A percentile compares a stretch with the other conserved stretches of the same genome.
These are phyloP conservation scores for Staurois parvus DNA, from an alignment of 2,797 vertebrate species.

Conservation along the genomic window DNA sequence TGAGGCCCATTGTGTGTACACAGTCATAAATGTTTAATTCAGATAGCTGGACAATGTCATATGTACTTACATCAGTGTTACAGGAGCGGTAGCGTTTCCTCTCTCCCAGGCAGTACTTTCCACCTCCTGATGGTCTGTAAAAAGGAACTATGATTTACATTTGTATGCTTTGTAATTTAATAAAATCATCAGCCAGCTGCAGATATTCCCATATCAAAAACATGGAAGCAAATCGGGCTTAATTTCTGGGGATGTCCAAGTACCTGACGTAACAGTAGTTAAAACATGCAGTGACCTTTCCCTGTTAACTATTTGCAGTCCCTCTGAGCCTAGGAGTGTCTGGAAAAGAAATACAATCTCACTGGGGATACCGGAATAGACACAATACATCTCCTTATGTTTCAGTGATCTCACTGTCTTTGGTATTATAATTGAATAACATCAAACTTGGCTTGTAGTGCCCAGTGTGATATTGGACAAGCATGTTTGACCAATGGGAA, in stretches of 20 bases:
- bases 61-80: constrained; percentile 93
- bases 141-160: constrained; percentile 69
- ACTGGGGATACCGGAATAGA: constrained; percentile 1
- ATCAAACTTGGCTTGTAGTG: not conserved
- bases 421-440: constrained; percentile 35
- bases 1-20: too few relatives aligned
- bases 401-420: constrained; percentile 25
- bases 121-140: constrained; percentile 94
- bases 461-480: not conserved
- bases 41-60: too few relatives aligned
- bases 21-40: too few relatives aligned
- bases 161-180: constrained; percentile 58
- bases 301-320: constrained; percentile 28
- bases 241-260: not conserved
- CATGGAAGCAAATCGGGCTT: constrained; percentile 18
- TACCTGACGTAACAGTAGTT: not conserved
- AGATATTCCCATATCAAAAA: not conserved
- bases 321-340: not conserved
- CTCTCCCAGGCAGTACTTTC: constrained; percentile 97
- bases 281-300: not conserved
- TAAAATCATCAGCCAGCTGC: not conserved
- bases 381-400: constrained; percentile 17
- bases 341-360: constrained; percentile 21
- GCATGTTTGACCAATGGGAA: too few relatives aligned
- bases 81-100: constrained; percentile 96